Conservation (phyloP, 2,888 invertebrate genomes). For the Epinotia nisella region DNA sequence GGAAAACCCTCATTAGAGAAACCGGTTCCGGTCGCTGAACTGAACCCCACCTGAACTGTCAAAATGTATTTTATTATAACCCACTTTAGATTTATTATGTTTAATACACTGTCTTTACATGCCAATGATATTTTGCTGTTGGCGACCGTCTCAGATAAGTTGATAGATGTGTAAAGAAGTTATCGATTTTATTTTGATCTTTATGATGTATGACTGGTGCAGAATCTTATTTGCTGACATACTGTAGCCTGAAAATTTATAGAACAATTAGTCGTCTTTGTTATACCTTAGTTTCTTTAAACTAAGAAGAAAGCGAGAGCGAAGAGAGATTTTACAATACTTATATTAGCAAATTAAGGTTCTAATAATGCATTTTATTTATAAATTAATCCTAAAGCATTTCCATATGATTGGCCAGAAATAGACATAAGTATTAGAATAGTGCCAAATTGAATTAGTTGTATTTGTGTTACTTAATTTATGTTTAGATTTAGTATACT, state of each 20-base stretch:
- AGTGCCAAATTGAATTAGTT: constrained; percentile 76
- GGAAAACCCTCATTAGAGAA: no score
- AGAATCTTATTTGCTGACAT: constrained; percentile 19
- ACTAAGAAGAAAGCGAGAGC: no score
- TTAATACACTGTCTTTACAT: not conserved
- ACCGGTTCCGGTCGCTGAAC: no score
- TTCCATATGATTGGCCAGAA: constrained; percentile 51
- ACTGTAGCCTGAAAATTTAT: not conserved
- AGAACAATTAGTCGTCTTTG: not conserved
- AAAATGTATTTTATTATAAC: no score
- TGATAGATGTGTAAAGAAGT: not conserved
- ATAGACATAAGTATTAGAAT: constrained; percentile 67
- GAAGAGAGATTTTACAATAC: no score
- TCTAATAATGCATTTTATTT: constrained; percentile 40
- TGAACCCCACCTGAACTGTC: no score
- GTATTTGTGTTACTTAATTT: constrained; percentile 78
- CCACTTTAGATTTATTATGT: no score
- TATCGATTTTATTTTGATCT: constrained; percentile 13
- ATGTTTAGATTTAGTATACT: constrained; percentile 62
- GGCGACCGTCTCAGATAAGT: not conserved
- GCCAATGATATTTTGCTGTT: not conserved
- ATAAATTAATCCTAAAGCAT: constrained; percentile 50
- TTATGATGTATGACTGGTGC: constrained; percentile 36
- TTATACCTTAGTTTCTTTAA: not conserved
- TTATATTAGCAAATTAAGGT: constrained; percentile 18